phyloP scores from a whole-genome alignment of 2,113 vertebrate genomes.

The Hyperopisus bebe region DNA sequence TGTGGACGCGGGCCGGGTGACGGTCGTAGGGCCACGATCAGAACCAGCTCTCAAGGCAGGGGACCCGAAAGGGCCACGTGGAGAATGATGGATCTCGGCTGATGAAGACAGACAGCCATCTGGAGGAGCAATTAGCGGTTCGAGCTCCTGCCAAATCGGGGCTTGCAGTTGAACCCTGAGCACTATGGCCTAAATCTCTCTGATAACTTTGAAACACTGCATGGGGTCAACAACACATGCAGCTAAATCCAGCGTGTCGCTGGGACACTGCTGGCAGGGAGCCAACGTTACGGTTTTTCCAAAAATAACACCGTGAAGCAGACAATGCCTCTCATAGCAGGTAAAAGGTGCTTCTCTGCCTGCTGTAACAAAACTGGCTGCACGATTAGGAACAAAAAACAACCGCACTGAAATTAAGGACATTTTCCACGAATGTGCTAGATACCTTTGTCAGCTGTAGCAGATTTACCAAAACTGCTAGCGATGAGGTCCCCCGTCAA shows the following conservation, averaged over 20 bases:
- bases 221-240: neutral
- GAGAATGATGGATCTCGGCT: neutral
- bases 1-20: neutral
- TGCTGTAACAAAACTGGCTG: neutral
- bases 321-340: neutral
- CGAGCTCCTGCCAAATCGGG: neutral
- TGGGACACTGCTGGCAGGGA: neutral
- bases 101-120: neutral
- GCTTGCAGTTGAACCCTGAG: neutral
- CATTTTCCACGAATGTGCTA: neutral
- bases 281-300: slow-evolving; percentile 24
- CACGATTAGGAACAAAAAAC: neutral
- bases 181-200: neutral
- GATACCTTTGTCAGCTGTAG: slow-evolving; percentile 84
- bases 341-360: slow-evolving; percentile 27
- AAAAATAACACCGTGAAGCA: slow-evolving; percentile 12
- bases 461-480: slow-evolving; percentile 94
- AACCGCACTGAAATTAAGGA: neutral
- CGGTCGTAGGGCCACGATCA: neutral
- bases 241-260: neutral
- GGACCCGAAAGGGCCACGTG: neutral
- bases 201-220: neutral
- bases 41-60: neutral
- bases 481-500: slow-evolving; percentile 91
- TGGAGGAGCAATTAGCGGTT: neutral